Base-by-base conservation (phyloP, 2,113 vertebrate genomes). In the Podarcis muralis region DNA sequence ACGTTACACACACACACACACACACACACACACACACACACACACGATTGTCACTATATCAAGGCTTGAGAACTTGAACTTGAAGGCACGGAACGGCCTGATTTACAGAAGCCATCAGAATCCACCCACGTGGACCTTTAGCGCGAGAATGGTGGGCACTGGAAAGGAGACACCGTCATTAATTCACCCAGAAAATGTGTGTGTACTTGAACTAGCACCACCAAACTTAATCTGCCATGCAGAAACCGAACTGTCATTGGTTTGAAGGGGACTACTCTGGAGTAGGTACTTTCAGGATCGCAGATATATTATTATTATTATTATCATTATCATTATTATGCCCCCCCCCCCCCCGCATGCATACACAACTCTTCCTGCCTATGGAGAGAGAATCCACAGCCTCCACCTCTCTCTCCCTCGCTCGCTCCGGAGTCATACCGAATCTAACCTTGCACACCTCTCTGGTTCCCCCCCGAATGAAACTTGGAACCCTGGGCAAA, bases 61-160 rank as follows among this genome's bases (percentile, higher is more conserved):
- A 25, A 72, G 35, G n/a, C 23, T 4, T 8, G 35, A 35, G 0
- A 12, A 40, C 43, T 48, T 15, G 18, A 25, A 25, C 57, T 11
- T 5, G 57, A 27, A 27, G 35, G 20, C 57, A 43, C 22, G 25
- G 43, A 20, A 9, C 6, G 13, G 6, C 30, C 23, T 25, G 4
- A 20, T 1, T 53, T 68, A 3, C 7, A 12, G 2, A 48, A 32
- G 37, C 22, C 5, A 81, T 37, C 71, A 30, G 11, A 59, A 77
- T 83, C 81, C 87, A 83, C 59, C 71, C 87, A 83, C 72, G 59
- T 77, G 87, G 81, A 68, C 35, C 12, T 35, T 65, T 48, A 25
- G 23, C 1, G 13, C 16, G 43, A 35, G 40, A 13, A 20, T n/a
- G 2, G 11, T n/a, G 11, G 65, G 6, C 62, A n/a, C 6, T 72